Evolutionary conservation across 2,888 invertebrate species (phyloP).

Genomic region (Sarcophaga variegata): DNA sequence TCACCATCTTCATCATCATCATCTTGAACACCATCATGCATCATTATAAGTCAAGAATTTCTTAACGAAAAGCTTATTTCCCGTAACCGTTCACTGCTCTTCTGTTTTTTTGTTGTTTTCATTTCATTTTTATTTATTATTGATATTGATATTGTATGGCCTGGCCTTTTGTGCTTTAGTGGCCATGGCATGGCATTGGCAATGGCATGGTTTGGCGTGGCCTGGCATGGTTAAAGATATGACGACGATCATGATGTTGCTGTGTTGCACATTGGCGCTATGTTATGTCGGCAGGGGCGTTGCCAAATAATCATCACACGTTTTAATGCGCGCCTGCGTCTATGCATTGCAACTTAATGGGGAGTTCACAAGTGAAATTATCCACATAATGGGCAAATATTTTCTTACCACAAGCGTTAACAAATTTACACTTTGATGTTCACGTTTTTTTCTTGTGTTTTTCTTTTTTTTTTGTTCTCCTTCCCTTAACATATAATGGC

Average conservation of each 20-base stretch:
- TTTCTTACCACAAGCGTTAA: constrained; percentile 71
- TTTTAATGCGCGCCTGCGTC: constrained; percentile 74
- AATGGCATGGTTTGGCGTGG: neutral
- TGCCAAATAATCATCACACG: constrained; percentile 80
- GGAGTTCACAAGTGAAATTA: constrained; percentile 71
- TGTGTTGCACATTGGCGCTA: constrained; percentile 69
- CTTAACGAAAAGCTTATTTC: constrained; percentile 33
- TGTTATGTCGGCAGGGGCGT: constrained; percentile 75
- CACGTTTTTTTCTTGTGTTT: neutral
- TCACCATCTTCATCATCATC: constrained; percentile 33
- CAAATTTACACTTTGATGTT: constrained; percentile 71
- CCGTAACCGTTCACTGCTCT: neutral
- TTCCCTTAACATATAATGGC: constrained; percentile 45
- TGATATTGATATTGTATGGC: constrained; percentile 37
- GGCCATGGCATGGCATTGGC: neutral
- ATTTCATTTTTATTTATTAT: neutral
- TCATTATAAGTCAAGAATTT: constrained; percentile 51
- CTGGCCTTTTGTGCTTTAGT: neutral
- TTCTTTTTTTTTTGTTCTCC: neutral
- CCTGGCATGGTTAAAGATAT: neutral
- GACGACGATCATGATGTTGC: constrained; percentile 20
- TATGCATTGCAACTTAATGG: constrained; percentile 69
- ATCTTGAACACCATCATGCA: constrained; percentile 65
- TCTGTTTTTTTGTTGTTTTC: neutral
- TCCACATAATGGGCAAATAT: constrained; percentile 71